These are phyloP conservation scores for Alca torda DNA, from an alignment of 2,797 vertebrate genomes.

Conservation along the genomic window DNA sequence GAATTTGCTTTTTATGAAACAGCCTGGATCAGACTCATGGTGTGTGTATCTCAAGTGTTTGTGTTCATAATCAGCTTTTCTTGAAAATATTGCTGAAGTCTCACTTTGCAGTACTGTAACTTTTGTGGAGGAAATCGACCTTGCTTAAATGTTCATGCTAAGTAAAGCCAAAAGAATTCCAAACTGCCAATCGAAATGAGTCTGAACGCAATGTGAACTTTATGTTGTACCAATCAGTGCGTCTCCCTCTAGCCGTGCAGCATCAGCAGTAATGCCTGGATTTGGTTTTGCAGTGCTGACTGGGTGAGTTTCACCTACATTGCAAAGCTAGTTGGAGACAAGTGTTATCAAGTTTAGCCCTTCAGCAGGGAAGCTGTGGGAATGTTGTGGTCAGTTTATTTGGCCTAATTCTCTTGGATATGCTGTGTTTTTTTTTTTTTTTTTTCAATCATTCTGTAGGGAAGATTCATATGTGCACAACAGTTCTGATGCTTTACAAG, in stretches of 20 bases:
- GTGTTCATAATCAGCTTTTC: background rate
- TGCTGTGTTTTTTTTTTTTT: background rate
- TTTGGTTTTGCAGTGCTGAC: slow-evolving; percentile 1
- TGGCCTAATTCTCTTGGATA: background rate
- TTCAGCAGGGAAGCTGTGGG: background rate
- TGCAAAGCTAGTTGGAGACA: background rate
- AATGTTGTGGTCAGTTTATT: background rate
- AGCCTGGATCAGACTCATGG: background rate
- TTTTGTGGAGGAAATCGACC: background rate
- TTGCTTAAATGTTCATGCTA: background rate
- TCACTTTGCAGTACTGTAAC: background rate
- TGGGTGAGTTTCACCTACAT: background rate
- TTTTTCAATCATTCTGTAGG: background rate
- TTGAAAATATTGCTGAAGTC: background rate
- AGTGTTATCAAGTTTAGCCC: background rate
- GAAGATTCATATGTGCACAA: background rate
- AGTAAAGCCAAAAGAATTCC: background rate
- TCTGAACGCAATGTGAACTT: background rate
- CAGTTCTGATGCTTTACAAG: background rate
- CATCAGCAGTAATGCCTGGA: background rate
- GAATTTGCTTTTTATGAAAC: background rate
- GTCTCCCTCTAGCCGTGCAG: slow-evolving; percentile 2
- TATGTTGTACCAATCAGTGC: background rate
- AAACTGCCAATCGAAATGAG: background rate
- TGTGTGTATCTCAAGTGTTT: background rate